phyloP scores from a whole-genome alignment of 2,888 invertebrate species.

The Tinea pellionella region DNA sequence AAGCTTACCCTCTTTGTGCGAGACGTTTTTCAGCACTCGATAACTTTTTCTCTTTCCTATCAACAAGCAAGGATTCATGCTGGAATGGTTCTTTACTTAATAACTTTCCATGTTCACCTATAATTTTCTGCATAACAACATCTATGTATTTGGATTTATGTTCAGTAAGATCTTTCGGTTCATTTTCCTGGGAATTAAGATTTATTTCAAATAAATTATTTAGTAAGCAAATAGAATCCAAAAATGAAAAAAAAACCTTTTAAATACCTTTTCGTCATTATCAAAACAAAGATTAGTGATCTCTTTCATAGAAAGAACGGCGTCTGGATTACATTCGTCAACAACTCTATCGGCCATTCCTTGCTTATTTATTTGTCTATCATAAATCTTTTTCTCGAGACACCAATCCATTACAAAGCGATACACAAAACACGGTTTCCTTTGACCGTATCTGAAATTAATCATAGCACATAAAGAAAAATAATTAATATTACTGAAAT shows the following conservation, averaged over 20 bases:
- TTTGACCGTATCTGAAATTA: conserved; percentile 84
- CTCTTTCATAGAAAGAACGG: conserved; percentile 89
- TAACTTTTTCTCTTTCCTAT: conserved; percentile 93
- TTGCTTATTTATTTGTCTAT: conserved; percentile 97
- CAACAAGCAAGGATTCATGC: conserved; percentile 94
- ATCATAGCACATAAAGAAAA: not conserved
- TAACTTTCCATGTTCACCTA: conserved; percentile 71
- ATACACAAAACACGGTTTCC: conserved; percentile 94
- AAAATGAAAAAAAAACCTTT: not conserved
- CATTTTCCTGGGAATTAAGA: conserved; percentile 68
- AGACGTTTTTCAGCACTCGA: conserved; percentile 93
- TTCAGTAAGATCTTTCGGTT: conserved; percentile 78
- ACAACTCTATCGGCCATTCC: conserved; percentile 98
- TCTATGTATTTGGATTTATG: conserved; percentile 82
- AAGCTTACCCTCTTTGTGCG: conserved; percentile 79
- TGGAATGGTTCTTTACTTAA: conserved; percentile 91
- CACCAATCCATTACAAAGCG: conserved; percentile 97
- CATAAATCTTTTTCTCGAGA: conserved; percentile 97
- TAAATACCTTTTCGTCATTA: conserved; percentile 76
- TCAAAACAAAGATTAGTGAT: conserved; percentile 91
- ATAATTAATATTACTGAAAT: not conserved
- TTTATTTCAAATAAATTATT: conserved; percentile 5
- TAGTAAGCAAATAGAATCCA: not conserved
- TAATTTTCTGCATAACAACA: conserved; percentile 80
- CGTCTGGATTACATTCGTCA: conserved; percentile 97